Evolutionary conservation across 2,888 invertebrate genomes (phyloP), one percentile per base, ranked within the genome.

Genomic region (Drosophila parthenogenetica): DNA sequence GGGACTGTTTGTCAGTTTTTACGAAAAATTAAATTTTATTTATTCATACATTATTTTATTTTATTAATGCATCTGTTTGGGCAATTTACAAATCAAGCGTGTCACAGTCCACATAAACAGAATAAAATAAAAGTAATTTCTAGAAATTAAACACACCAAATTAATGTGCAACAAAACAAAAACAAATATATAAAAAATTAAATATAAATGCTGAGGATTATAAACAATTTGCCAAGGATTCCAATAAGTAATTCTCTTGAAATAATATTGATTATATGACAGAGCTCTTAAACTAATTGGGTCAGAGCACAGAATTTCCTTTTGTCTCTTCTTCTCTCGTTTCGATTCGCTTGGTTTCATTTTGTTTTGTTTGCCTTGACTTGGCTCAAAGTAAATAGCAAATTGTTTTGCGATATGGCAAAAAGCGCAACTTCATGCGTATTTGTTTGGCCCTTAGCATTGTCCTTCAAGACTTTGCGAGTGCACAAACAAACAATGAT

Each of bases 21-120:
- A 65, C 66, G 84, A 73, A 78, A 82, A 83, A 83, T 83, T 84
- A 84, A 84, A 84, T 84, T 84, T 83, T 83, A 83, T 84, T 82
- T 82, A 82, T 82, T 83, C 77, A 82, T 82, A 71, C 63, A 78
- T 83, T 75, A 75, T 70, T 66, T 71, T 76, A 66, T 69, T 73
- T 50, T 73, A 78, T 81, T 81, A 81, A 81, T 81, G 69, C 64
- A 42, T 68, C 69, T 81, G 77, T 49, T 53, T 53, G 48, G 68
- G 61, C 76, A 62, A 76, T 67, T 73, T 60, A 50, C 70, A 70
- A 70, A 70, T 73, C 73, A 70, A 65, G 61, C 73, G 64, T 62
- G 25, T 63, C 43, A 17, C 17, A 19, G 22, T 11, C 11, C 22
- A 50, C 39, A 29, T 29, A 62, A 64, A 64, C 37, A 39, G 46